phyloP scores from a whole-genome alignment of 37 sponge, comb jelly and placozoan species.

The Dysidea cf. avara region DNA sequence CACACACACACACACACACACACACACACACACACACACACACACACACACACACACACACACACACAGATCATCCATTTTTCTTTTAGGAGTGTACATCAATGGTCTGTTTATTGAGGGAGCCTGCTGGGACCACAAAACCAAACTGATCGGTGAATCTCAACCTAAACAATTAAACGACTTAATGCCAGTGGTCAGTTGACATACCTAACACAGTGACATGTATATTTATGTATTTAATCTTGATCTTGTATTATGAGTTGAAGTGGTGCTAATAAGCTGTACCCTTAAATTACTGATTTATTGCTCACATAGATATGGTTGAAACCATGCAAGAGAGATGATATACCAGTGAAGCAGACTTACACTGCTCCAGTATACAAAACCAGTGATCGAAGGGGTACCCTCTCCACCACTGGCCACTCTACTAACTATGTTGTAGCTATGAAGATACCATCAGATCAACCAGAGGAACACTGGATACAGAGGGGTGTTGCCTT shows the following conservation, averaged over 20 bases:
- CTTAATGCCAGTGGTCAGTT: constrained; percentile 93
- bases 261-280: no score
- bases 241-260: neutral
- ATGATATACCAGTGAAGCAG: constrained; percentile 75
- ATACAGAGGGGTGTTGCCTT: constrained; percentile 96
- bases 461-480: constrained; percentile 97
- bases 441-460: constrained; percentile 89
- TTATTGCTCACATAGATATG: constrained; percentile 59
- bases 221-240: neutral
- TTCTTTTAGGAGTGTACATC: constrained; percentile 79
- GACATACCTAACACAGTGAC: neutral
- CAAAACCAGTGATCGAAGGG: constrained; percentile 98
- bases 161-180: constrained; percentile 94
- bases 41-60: neutral
- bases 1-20: no score
- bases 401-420: constrained; percentile 97
- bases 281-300: neutral
- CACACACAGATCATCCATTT: neutral
- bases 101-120: constrained; percentile 97
- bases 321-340: constrained; percentile 93
- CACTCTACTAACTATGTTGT: constrained; percentile 99
- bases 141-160: constrained; percentile 91
- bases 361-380: constrained; percentile 92
- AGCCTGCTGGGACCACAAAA: constrained; percentile 91
- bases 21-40: neutral